Base-by-base conservation (phyloP, 2,797 vertebrate genomes). In the Lagodon rhomboides region DNA sequence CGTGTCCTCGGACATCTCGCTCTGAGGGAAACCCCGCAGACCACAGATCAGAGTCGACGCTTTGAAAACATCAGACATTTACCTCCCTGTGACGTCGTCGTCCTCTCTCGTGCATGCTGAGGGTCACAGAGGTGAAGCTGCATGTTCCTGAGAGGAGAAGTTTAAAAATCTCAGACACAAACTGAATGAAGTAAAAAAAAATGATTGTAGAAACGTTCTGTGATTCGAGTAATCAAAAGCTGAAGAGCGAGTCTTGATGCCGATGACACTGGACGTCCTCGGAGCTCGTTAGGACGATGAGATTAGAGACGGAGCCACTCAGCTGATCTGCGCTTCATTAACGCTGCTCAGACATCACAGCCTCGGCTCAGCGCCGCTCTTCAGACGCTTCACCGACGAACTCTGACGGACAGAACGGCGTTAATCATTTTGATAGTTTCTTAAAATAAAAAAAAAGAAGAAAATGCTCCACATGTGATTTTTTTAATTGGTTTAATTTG, bases 1-100 rank as follows among this genome's bases (percentile, higher is more conserved):
- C 62, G 95, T 96, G 47, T 97, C 95, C 12, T 92, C 96, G 0
- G 98, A 99, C 92, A 96, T 97, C 77, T 93, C 96, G 1, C 95
- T 98, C 87, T 98, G 85, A 90, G 93, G 34, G 94, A 43, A 49
- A 4, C 0, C 49, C 20, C 16, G 7, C 30, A 34, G 30, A 34
- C 20, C 16, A 34, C 30, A 34, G 30, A 34, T 8, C 34, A 34
- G 27, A 27, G 7, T 34, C 34, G 41, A 58, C 10, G 17, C 12
- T 44, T 51, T 60, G 72, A 65, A 70, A 65, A 12, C 68, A 30
- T n/a, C 30, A 38, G 30, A 11, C 1, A 12, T 65, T 38, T 13
- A 63, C 61, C n/a, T 73, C 60, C 0, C 68, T 15, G 16, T 0
- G 46, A 49, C 22, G 10, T 49, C 59, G 12, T 16, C 25, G 16